Percentiles rank a stretch among this genome's conserved stretches.
These are phyloP conservation scores for Linyphia triangularis DNA, from an alignment of 2,888 invertebrate species.

Conservation along the genomic window DNA sequence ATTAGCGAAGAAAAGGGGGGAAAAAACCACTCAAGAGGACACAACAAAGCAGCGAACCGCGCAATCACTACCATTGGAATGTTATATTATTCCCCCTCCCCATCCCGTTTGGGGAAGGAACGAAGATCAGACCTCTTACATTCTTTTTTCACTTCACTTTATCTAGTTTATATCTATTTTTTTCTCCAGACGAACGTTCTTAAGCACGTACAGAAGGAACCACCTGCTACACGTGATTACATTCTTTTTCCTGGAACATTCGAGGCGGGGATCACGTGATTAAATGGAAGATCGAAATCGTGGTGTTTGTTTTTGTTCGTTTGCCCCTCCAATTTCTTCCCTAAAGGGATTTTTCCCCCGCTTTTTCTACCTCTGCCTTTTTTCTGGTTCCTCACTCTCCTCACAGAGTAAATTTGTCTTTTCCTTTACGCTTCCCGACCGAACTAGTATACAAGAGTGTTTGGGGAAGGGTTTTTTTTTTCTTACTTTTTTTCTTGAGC, in stretches of 20 bases:
- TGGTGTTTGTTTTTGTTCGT: constrained; percentile 25
- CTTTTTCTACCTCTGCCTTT: not conserved
- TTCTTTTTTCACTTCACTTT: not conserved
- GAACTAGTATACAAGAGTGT: not conserved
- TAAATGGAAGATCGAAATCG: constrained; percentile 45
- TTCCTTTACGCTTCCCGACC: constrained; percentile 1
- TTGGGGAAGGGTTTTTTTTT: not conserved
- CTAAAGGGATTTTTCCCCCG: not conserved
- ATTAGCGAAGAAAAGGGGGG: not conserved
- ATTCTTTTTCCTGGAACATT: constrained; percentile 26
- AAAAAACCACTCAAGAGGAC: not conserved
- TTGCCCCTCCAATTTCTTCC: constrained; percentile 31
- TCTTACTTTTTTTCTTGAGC: not conserved
- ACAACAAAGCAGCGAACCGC: not conserved
- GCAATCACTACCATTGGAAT: constrained; percentile 7
- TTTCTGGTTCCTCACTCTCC: not conserved
- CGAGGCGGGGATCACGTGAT: constrained; percentile 45
- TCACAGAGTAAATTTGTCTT: constrained; percentile 11
- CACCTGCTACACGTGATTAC: constrained; percentile 58
- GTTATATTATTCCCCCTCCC: not conserved
- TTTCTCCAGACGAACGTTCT: constrained; percentile 4
- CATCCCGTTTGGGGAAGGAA: not conserved
- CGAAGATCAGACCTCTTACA: not conserved
- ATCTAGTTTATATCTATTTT: not conserved
- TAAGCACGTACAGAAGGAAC: constrained; percentile 30